These are phyloP conservation scores for Nezara viridula DNA, from an alignment of 2,888 invertebrate genomes.

Conservation along the genomic window DNA sequence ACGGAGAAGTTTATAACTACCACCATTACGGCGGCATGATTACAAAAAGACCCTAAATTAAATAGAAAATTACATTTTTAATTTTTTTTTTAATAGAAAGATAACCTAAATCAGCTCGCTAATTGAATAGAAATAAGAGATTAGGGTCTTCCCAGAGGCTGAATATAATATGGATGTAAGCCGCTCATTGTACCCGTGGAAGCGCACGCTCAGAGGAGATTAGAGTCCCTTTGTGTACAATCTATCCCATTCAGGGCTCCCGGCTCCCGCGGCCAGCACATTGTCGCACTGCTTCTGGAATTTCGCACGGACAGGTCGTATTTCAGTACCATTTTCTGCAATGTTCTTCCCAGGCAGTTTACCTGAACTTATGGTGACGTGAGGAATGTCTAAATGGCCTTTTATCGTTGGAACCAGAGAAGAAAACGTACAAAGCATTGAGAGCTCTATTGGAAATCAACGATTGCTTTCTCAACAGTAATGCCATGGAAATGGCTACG, in stretches of 20 bases:
- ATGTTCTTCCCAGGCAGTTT: not conserved
- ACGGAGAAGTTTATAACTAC: no score
- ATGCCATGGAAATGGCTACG: not conserved
- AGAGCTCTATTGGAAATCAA: not conserved
- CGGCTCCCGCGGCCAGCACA: not conserved
- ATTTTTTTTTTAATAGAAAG: no score
- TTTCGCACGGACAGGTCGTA: conserved; percentile 12
- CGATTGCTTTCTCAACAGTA: not conserved
- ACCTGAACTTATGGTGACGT: not conserved
- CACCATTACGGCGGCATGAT: no score
- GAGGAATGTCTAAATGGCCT: not conserved
- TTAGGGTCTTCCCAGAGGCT: not conserved
- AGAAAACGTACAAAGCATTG: not conserved
- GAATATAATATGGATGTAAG: conserved; percentile 3
- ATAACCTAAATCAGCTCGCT: not conserved
- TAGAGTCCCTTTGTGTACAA: not conserved
- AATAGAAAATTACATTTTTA: no score
- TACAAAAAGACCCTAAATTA: no score
- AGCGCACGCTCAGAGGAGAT: not conserved
- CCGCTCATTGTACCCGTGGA: conserved; percentile 5
- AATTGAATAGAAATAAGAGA: conserved; percentile 15
- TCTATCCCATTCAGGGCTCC: not conserved
- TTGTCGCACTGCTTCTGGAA: not conserved
- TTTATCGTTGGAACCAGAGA: not conserved
- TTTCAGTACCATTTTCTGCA: not conserved